Conservation (phyloP, 1,140 invertebrate species). For the Macrotrachela quadricornifera region DNA sequence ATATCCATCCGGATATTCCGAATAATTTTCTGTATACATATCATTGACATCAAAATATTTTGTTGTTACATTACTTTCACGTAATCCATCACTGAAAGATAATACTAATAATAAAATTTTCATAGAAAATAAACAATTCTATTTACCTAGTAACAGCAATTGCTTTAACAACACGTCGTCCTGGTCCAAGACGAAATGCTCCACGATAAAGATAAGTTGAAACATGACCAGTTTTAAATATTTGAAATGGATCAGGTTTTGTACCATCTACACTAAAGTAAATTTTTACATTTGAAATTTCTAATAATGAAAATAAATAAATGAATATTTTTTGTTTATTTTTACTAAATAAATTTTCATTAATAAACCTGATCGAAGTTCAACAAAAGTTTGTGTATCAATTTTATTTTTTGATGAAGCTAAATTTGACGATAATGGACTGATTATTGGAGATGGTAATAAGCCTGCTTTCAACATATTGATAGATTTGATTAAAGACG, state of each 20-base stretch:
- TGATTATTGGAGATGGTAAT: constrained; percentile 23
- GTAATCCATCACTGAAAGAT: constrained; percentile 18
- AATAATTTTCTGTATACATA: constrained; percentile 3
- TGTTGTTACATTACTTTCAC: constrained; percentile 26
- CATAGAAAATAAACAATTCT: neutral
- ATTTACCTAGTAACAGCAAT: constrained; percentile 8
- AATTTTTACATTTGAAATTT: constrained; percentile 22
- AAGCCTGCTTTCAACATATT: constrained; percentile 30
- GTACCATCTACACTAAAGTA: constrained; percentile 30
- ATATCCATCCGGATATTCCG: neutral
- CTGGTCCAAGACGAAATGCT: constrained; percentile 26
- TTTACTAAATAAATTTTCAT: neutral
- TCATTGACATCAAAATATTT: constrained; percentile 26
- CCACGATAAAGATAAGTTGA: constrained; percentile 27
- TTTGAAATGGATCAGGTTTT: constrained; percentile 25
- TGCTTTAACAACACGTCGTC: constrained; percentile 25
- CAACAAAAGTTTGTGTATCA: constrained; percentile 21
- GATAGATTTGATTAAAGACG: no score
- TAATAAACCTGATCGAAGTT: constrained; percentile 11
- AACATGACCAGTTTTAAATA: constrained; percentile 20
- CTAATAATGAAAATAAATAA: constrained; percentile 13
- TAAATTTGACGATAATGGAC: constrained; percentile 16
- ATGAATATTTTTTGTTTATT: no score
- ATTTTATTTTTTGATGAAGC: constrained; percentile 17
- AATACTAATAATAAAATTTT: no score